Evolutionary conservation across 2,888 invertebrate genomes (phyloP), one percentile per base, ranked within the genome.

Genomic region (Cecidostiba fungosa): DNA sequence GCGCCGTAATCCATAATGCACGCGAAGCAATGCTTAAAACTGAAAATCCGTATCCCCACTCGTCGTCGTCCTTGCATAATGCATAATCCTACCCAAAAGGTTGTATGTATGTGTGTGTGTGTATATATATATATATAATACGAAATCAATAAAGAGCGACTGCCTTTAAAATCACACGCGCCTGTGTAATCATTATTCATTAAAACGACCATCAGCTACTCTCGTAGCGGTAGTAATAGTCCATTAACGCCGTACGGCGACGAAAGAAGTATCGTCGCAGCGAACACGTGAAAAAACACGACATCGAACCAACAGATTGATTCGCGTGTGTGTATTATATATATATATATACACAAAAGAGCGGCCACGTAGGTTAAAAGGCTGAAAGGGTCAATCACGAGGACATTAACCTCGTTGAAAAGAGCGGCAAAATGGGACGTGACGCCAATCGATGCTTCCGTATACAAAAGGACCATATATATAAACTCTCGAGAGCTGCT

Each of bases 401-500:
- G 77, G 79, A 72, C 79, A 23, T 79, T 72, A 79, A 70, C 79
- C 79, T 50, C 54, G 23, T 72, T 66, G 23, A 12, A 43, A 23
- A 43, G 66, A 50, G 32, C 54, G 12, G 14, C 36, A 29, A 39
- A 47, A 81, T 62, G 62, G 62, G n/a, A 62, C 81, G 74, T 43
- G 81, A 16, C 36, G 36, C 73, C 62, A 81, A 77, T 83, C 82
- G 77, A 77, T 77, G 32, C 82, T 2, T 62, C 74, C 5, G 12
- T 23, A n/a, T n/a, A 74, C 81, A 74, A 26, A 81, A 36, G 36
- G 26, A 19, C 72, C 14, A 26, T n/a, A 73, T 74, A 74, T 16
- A 39, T 39, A 14, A 8, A 23, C 66, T 26, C 16, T 14, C 47
- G 50, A 54, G 74, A 50, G 50, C 19, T n/a, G 19, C 12, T n/a